These are phyloP conservation scores for Polypterus bichir DNA, from an alignment of 2,113 vertebrate species.

Conservation along the genomic window DNA sequence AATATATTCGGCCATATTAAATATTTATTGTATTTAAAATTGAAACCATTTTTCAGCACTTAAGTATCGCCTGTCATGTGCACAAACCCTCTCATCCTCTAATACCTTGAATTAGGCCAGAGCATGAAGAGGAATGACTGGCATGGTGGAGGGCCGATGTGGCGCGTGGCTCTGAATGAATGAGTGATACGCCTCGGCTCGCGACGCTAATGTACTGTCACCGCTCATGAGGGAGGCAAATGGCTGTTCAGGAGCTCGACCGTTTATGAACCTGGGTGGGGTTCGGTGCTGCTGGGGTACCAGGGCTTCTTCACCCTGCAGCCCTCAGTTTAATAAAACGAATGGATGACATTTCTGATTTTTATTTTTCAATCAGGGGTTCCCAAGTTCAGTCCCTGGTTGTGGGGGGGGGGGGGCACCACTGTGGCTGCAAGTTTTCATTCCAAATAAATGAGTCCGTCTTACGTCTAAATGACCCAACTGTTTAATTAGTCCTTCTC, in stretches of 20 bases:
- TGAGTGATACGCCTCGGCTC: neutral
- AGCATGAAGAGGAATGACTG: neutral
- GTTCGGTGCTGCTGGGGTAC: neutral
- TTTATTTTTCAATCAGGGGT: too few relatives aligned
- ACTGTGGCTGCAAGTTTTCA: neutral
- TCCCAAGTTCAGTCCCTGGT: too few relatives aligned
- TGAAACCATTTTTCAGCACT: conserved; percentile 1
- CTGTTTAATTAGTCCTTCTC: too few relatives aligned
- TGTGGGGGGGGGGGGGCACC: too few relatives aligned
- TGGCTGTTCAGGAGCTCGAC: too few relatives aligned
- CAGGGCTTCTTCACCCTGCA: too few relatives aligned
- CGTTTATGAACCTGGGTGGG: neutral
- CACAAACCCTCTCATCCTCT: neutral
- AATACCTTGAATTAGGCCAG: neutral
- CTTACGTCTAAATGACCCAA: too few relatives aligned
- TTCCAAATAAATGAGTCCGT: too few relatives aligned
- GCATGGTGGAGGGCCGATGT: neutral
- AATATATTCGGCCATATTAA: neutral
- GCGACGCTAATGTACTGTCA: neutral
- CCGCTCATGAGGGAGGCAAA: neutral
- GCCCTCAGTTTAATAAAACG: too few relatives aligned
- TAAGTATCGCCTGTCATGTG: conserved; percentile 4
- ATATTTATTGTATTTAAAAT: conserved; percentile 7
- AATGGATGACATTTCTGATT: too few relatives aligned
- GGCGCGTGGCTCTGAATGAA: too few relatives aligned